Conservation (phyloP, 64 coral and sea anemone species). For the Hydrozoanthus tunicans region DNA sequence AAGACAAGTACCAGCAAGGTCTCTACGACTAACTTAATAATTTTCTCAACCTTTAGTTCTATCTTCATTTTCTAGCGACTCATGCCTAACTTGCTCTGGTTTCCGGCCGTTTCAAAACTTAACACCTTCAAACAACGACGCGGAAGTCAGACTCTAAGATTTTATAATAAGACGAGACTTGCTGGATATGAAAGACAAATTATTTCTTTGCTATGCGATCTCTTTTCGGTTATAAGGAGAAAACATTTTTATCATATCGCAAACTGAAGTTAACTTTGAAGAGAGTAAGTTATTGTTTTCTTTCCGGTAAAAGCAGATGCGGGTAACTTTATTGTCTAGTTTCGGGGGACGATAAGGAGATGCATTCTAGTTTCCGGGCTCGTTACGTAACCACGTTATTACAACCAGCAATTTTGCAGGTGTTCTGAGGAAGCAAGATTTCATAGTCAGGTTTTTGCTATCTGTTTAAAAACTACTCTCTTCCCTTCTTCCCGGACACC, state of each 20-base stretch:
- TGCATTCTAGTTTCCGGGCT: background rate
- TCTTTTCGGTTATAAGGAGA: no score
- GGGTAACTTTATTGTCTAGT: background rate
- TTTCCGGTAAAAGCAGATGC: background rate
- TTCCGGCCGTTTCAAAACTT: background rate
- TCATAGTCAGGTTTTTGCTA: no score
- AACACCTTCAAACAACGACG: background rate
- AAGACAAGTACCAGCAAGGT: no score
- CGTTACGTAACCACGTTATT: background rate
- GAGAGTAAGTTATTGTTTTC: background rate
- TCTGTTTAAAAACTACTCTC: no score
- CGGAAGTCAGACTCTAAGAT: background rate
- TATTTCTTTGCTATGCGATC: no score
- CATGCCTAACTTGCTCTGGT: background rate
- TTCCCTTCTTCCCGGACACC: no score
- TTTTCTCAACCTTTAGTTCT: no score
- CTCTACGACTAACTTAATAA: no score
- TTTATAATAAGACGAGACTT: background rate
- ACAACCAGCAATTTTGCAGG: background rate
- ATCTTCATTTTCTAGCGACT: background rate
- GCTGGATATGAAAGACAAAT: no score
- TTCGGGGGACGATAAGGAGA: background rate
- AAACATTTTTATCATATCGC: no score
- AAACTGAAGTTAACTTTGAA: no score
- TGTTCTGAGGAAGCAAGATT: background rate